These are phyloP conservation scores for Isotomurus palustris DNA, from an alignment of 2,888 invertebrate species.

Conservation along the genomic window DNA sequence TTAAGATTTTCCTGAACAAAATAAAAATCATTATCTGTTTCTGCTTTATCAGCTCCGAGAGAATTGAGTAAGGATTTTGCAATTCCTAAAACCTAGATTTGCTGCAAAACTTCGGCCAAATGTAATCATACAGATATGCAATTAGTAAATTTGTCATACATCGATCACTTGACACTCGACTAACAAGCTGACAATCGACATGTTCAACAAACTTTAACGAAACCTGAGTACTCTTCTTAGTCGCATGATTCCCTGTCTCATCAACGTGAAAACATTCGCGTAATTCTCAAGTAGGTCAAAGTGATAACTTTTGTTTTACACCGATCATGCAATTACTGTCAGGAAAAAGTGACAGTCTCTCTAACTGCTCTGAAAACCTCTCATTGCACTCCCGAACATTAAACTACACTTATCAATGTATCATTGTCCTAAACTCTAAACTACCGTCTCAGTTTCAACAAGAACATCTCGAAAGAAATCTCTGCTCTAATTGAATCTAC, in stretches of 20 bases:
- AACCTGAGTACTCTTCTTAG: no score
- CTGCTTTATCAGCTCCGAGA: no score
- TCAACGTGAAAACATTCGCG: not conserved
- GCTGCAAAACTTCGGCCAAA: no score
- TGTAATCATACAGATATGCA: no score
- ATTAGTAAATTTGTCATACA: slow-evolving; percentile 35
- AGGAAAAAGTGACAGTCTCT: not conserved
- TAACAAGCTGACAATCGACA: slow-evolving; percentile 38
- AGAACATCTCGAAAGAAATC: no score
- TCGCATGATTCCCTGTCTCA: not conserved
- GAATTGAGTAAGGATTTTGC: no score
- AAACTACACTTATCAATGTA: not conserved
- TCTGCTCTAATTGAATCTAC: slow-evolving; percentile 12
- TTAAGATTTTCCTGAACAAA: no score
- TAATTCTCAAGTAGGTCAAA: not conserved
- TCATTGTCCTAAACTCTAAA: not conserved
- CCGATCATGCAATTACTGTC: slow-evolving; percentile 13
- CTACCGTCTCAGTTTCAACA: not conserved
- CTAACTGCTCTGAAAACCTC: no score
- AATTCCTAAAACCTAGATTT: no score
- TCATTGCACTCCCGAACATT: slow-evolving; percentile 1
- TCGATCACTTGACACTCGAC: slow-evolving; percentile 37
- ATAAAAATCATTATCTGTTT: no score
- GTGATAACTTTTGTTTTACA: not conserved
- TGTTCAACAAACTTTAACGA: slow-evolving; percentile 11